Base-by-base conservation (phyloP, 2,888 invertebrate genomes). In the Nesidiocoris tenuis region DNA sequence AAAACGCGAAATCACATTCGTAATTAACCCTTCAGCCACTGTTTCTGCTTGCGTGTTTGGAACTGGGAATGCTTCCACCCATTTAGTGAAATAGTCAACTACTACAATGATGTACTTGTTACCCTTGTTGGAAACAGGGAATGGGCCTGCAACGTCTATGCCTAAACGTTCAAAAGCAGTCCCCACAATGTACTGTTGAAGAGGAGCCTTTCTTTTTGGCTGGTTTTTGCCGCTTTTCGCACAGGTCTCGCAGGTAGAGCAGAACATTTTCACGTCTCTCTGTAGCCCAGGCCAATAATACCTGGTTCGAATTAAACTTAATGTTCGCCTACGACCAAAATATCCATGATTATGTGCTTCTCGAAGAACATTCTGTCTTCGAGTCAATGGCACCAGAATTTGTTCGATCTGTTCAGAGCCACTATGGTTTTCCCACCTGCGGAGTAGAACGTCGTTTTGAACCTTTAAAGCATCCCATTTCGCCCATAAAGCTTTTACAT, bases 21-120 rank as follows among this genome's bases (percentile, higher is more conserved):
- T 74, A 5, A 81, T 79, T 16, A 81, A 74, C 9, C 61, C 77
- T 39, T 78, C 72, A 0, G 83, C 82, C 3, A 83, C 79, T 0
- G 82, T 82, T 7, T 76, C 77, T 0, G 83, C 80, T 61, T 80
- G 80, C n/a, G 81, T 81, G 55, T 82, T 80, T 0, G 80, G 81
- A n/a, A 83, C 65, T 1, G 83, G 79, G 21, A 81, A 80, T 9
- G 78, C 80, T 76, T 82, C 81, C 0, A 79, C 77, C 80, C 80
- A 81, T 54, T 81, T 79, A 9, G 39, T 39, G 39, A 39, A 39
- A 39, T 39, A 39, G 39, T 39, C 39, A 3, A 39, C 39, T 7
- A 16, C 76, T 80, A 22, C 81, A 80, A 57, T 81, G 80, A 57
- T 78, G 71, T 80, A 81, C 21, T 79, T 79, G 67, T 81, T 81